Conservation (phyloP, 2,888 invertebrate genomes). For the Lottia gigantea region DNA sequence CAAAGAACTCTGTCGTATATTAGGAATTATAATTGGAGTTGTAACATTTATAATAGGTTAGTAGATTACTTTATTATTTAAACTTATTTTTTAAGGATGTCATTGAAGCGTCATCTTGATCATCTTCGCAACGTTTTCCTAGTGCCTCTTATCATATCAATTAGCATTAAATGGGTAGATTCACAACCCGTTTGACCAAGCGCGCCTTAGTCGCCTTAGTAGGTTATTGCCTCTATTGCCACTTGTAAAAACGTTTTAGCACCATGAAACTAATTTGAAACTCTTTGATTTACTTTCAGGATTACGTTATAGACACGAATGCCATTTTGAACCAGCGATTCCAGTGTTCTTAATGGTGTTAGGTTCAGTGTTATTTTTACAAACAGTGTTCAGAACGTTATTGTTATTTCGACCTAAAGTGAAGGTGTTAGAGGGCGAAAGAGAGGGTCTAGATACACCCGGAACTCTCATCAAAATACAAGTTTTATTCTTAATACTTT, state of each 20-base stretch:
- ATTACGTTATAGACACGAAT: constrained; percentile 11
- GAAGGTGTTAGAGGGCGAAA: constrained; percentile 12
- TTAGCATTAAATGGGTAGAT: no score
- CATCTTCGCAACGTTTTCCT: no score
- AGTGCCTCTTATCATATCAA: no score
- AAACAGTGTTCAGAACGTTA: constrained; percentile 13
- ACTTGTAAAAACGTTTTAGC: no score
- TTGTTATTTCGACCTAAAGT: constrained; percentile 9
- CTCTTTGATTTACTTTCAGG: background rate
- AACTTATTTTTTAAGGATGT: no score
- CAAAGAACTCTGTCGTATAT: background rate
- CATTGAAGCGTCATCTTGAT: no score
- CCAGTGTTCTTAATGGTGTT: constrained; percentile 22
- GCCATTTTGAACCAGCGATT: constrained; percentile 24
- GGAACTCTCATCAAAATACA: constrained; percentile 19
- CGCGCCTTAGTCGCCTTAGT: no score
- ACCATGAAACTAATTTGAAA: no score
- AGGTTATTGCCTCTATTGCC: no score
- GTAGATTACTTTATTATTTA: background rate
- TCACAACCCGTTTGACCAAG: no score
- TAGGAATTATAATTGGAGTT: background rate
- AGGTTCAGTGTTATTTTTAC: constrained; percentile 16
- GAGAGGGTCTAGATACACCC: constrained; percentile 11
- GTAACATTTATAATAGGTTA: background rate
- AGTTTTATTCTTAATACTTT: constrained; percentile 15